These are phyloP conservation scores for Zaprionus camerounensis DNA, from an alignment of 1,140 invertebrate species.

Conservation along the genomic window DNA sequence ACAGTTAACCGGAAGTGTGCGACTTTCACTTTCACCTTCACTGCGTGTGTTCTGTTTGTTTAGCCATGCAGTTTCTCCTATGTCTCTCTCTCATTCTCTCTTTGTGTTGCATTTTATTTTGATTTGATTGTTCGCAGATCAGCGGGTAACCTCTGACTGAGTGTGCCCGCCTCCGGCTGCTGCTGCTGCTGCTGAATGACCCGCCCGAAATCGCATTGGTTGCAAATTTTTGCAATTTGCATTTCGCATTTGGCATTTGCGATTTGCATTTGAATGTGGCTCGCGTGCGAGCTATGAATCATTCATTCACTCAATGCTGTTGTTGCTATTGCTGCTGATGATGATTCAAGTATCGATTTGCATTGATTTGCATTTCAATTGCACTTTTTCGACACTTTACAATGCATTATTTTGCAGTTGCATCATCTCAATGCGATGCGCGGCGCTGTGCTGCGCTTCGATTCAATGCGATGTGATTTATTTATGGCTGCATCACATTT, in stretches of 20 bases:
- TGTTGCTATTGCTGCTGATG: slow-evolving; percentile 43
- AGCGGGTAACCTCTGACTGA: slow-evolving; percentile 45
- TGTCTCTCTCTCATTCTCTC: slow-evolving; percentile 46
- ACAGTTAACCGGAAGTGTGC: slow-evolving; percentile 74
- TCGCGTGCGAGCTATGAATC: slow-evolving; percentile 78
- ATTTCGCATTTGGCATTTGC: slow-evolving; percentile 53
- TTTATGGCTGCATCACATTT: slow-evolving; percentile 73
- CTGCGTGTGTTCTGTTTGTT: slow-evolving; percentile 12
- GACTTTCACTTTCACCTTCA: slow-evolving; percentile 33
- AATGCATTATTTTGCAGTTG: slow-evolving; percentile 79
- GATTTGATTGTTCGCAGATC: slow-evolving; percentile 75
- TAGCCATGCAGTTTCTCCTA: too few relatives aligned
- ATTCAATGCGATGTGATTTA: slow-evolving; percentile 59
- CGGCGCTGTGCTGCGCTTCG: background rate
- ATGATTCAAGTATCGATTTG: slow-evolving; percentile 82
- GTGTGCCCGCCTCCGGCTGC: slow-evolving; percentile 1
- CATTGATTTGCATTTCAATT: slow-evolving; percentile 82
- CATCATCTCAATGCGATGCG: slow-evolving; percentile 24
- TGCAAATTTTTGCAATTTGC: slow-evolving; percentile 51
- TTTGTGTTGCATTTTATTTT: slow-evolving; percentile 73
- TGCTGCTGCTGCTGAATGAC: slow-evolving; percentile 9
- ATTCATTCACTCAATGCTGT: slow-evolving; percentile 54
- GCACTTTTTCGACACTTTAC: slow-evolving; percentile 81
- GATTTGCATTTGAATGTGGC: slow-evolving; percentile 74
- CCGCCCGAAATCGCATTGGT: slow-evolving; percentile 42